Conservation (phyloP, 2,797 vertebrate species). For the Spinus olivaceus region DNA sequence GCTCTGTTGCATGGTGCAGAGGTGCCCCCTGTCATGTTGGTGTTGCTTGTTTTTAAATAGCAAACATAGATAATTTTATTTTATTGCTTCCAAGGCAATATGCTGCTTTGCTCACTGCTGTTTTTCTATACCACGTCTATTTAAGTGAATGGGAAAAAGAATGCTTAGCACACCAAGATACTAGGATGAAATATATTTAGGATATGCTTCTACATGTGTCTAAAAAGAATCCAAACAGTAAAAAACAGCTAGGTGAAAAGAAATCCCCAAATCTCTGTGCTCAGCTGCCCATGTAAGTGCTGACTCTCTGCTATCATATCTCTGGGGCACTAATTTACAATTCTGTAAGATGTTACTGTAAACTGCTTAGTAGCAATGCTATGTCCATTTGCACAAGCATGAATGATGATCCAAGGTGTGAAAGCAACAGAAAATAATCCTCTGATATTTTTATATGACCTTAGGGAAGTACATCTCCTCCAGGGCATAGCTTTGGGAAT, state of each 20-base stretch:
- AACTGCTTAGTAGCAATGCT: slow-evolving; percentile 55
- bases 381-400: slow-evolving; percentile 36
- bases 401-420: slow-evolving; percentile 34
- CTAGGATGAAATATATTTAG: not conserved
- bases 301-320: slow-evolving; percentile 35
- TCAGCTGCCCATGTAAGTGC: slow-evolving; percentile 22
- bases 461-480: not conserved
- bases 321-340: slow-evolving; percentile 50
- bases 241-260: slow-evolving; percentile 24
- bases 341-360: slow-evolving; percentile 32
- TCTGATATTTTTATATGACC: slow-evolving; percentile 11
- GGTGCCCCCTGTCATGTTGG: not conserved
- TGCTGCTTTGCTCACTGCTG: not conserved
- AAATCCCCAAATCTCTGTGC: slow-evolving; percentile 9
- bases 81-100: not conserved
- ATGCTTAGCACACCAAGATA: not conserved
- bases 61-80: not conserved
- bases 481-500: not conserved
- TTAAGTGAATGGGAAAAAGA: not conserved
- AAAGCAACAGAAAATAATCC: slow-evolving; percentile 17
- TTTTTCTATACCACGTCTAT: not conserved
- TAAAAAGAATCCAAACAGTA: not conserved
- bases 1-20: not conserved
- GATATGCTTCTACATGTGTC: not conserved
- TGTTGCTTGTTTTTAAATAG: not conserved